Evolutionary conservation across 2,113 vertebrate species (phyloP).

Genomic region (Bolborhynchus lineola): DNA sequence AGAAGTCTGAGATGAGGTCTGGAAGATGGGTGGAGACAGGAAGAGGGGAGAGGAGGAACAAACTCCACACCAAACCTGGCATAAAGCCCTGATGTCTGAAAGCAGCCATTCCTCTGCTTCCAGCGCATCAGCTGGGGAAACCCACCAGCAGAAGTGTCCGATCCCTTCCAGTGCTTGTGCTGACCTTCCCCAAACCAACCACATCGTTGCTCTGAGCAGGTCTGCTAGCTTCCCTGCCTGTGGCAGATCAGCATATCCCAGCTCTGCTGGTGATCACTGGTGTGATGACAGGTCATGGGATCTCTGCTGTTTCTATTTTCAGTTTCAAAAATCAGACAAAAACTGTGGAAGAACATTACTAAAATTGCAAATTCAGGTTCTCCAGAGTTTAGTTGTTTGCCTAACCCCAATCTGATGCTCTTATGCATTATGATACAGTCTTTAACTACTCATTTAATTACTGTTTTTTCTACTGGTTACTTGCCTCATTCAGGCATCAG

Average conservation of each 20-base stretch:
- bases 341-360: neutral
- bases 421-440: constrained; percentile 11
- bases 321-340: neutral
- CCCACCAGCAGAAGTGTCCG: neutral
- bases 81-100: neutral
- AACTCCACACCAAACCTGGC: neutral
- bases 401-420: constrained; percentile 26
- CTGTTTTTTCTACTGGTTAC: constrained; percentile 19
- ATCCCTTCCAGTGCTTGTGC: neutral
- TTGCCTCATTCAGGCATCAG: constrained; percentile 30
- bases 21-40: neutral
- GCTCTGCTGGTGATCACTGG: neutral
- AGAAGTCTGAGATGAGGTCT: neutral
- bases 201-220: neutral
- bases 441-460: constrained; percentile 59
- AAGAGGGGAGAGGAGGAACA: neutral
- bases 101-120: neutral
- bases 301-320: neutral
- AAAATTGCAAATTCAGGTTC: neutral
- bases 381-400: constrained; percentile 23
- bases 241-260: neutral
- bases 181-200: neutral
- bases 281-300: neutral
- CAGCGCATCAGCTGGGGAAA: neutral
- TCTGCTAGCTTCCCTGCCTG: neutral